These are phyloP conservation scores for Axinella damicornis DNA, from an alignment of 37 sponge, comb jelly and placozoan species.

Conservation along the genomic window DNA sequence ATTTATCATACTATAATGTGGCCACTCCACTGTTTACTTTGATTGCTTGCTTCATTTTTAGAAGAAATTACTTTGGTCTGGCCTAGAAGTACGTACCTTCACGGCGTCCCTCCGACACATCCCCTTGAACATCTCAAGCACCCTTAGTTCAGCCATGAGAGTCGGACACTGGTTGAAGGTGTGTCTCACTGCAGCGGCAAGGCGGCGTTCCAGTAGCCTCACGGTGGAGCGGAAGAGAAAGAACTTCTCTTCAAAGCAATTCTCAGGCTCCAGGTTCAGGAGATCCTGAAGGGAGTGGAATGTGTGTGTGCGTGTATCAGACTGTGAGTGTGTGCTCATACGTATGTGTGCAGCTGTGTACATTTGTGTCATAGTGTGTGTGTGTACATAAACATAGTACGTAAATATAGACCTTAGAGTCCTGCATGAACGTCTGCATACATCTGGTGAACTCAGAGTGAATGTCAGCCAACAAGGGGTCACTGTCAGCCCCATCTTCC, in stretches of 20 bases:
- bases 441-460: constrained; percentile 48
- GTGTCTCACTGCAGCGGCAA: constrained; percentile 42
- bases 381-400: background rate
- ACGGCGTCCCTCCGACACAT: constrained; percentile 72
- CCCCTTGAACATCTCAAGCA: constrained; percentile 83
- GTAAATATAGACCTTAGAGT: constrained; percentile 28
- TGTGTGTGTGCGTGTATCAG: background rate
- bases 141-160: constrained; percentile 61
- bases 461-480: constrained; percentile 64
- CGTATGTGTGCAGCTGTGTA: background rate
- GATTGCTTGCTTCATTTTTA: too few species aligned
- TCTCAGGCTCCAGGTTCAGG: constrained; percentile 54
- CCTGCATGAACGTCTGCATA: constrained; percentile 39
- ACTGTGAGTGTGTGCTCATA: background rate
- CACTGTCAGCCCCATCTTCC: background rate
- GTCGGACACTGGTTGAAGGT: constrained; percentile 60
- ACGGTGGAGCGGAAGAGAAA: constrained; percentile 76
- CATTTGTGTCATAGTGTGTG: background rate
- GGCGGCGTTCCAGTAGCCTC: constrained; percentile 61
- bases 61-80: too few species aligned
- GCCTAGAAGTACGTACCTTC: constrained; percentile 65
- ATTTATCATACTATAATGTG: too few species aligned
- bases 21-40: too few species aligned
- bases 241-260: constrained; percentile 80
- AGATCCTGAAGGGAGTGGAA: constrained; percentile 44